Conservation (phyloP, 2,113 vertebrate species). For the Sinocyclocheilus anshuiensis region DNA sequence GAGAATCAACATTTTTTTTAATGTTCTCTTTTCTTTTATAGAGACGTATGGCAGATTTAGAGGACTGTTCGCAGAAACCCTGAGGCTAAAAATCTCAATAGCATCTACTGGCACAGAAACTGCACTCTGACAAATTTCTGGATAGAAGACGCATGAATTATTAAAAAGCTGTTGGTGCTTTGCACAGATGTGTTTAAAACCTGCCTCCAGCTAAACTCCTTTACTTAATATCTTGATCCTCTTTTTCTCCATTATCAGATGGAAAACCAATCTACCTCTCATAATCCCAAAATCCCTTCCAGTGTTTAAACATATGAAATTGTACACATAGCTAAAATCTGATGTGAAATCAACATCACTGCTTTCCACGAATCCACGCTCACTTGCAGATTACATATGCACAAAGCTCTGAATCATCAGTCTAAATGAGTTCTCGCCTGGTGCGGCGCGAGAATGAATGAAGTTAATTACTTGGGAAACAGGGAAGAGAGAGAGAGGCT, state of each 20-base stretch:
- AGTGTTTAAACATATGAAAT: conserved; percentile 16
- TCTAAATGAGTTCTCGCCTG: conserved; percentile 25
- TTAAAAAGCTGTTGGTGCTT: conserved; percentile 37
- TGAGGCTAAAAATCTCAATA: not conserved
- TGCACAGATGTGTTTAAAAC: conserved; percentile 43
- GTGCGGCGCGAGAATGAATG: not conserved
- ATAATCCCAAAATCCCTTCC: conserved; percentile 13
- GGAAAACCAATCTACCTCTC: conserved; percentile 3
- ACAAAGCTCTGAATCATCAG: conserved; percentile 26
- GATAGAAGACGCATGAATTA: conserved; percentile 51
- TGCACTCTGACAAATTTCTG: conserved; percentile 43
- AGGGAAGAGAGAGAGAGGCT: conserved; percentile 15
- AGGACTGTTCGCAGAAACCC: conserved; percentile 15
- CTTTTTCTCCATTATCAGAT: conserved; percentile 28
- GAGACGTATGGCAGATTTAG: conserved; percentile 4
- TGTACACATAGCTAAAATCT: not conserved
- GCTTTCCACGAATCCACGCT: not conserved
- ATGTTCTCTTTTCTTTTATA: not conserved
- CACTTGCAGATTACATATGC: not conserved
- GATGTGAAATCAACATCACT: conserved; percentile 11
- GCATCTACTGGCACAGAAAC: conserved; percentile 13
- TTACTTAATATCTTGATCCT: conserved; percentile 27
- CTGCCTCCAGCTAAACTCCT: conserved; percentile 24
- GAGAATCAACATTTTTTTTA: not conserved
- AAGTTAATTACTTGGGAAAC: conserved; percentile 36